Conservation (phyloP, 2,113 vertebrate species). For the Hiodon alosoides region DNA sequence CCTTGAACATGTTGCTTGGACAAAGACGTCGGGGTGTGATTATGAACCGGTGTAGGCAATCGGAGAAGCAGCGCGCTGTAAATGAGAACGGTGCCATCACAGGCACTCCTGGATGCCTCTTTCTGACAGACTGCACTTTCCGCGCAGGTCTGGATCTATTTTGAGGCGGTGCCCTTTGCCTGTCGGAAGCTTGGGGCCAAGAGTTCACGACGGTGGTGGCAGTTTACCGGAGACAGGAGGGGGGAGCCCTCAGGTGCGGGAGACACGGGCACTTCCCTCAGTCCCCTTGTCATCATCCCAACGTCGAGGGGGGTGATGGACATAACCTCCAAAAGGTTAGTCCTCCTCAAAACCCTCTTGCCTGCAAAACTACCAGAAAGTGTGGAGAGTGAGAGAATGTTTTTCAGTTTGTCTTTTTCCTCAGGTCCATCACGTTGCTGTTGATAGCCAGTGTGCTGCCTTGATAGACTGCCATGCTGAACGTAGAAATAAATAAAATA, state of each 20-base stretch:
- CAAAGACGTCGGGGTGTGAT: no score
- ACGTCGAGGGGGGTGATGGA: background rate
- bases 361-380: background rate
- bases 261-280: no score
- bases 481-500: background rate
- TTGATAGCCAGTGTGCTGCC: background rate
- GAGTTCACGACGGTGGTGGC: constrained; percentile 13
- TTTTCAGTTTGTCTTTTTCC: background rate
- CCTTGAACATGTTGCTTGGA: no score
- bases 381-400: background rate
- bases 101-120: background rate
- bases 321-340: background rate
- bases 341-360: background rate
- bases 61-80: no score
- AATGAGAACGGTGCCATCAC: no score
- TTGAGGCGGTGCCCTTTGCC: constrained; percentile 17
- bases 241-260: constrained; percentile 5
- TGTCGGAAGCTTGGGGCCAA: background rate
- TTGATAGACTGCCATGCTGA: background rate
- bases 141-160: background rate
- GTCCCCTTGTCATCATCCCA: no score
- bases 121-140: background rate
- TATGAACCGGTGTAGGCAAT: no score
- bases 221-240: constrained; percentile 7
- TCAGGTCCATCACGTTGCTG: background rate